Evolutionary conservation across 1,140 invertebrate genomes (phyloP).

Genomic region (Schlechtendalia chinensis): DNA sequence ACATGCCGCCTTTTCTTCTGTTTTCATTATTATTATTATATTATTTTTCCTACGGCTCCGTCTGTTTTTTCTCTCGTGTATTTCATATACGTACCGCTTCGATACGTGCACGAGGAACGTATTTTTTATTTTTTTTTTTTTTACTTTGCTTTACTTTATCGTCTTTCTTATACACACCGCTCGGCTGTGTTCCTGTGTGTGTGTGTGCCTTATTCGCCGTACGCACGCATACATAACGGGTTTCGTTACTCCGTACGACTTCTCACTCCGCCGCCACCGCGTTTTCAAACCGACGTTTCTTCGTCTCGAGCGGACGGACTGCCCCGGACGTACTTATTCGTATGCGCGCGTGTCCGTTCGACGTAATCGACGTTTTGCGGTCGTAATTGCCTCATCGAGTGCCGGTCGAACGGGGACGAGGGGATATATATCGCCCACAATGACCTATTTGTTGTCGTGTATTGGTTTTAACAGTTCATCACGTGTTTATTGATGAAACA

Average conservation of each 20-base stretch:
- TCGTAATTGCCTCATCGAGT: too few species aligned
- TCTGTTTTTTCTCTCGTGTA: background rate
- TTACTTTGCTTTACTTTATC: background rate
- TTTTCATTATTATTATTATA: background rate
- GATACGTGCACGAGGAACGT: background rate
- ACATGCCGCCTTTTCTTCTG: constrained; percentile 31
- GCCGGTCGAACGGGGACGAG: too few species aligned
- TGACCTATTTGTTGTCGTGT: too few species aligned
- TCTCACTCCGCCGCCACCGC: background rate
- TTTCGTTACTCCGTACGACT: background rate
- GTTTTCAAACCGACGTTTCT: background rate
- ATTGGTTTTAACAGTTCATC: too few species aligned
- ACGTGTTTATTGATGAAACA: too few species aligned
- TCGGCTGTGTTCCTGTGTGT: background rate
- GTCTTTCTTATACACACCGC: too few species aligned
- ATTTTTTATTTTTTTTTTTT: constrained; percentile 16
- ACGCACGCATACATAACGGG: background rate
- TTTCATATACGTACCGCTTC: too few species aligned
- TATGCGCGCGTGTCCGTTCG: too few species aligned
- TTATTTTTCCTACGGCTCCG: background rate
- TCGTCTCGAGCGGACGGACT: background rate
- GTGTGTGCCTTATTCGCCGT: too few species aligned
- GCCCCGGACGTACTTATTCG: too few species aligned
- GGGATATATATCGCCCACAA: too few species aligned
- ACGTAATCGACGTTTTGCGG: too few species aligned